Conservation (phyloP, 2,113 vertebrate species). For the Meleagris gallopavo region DNA sequence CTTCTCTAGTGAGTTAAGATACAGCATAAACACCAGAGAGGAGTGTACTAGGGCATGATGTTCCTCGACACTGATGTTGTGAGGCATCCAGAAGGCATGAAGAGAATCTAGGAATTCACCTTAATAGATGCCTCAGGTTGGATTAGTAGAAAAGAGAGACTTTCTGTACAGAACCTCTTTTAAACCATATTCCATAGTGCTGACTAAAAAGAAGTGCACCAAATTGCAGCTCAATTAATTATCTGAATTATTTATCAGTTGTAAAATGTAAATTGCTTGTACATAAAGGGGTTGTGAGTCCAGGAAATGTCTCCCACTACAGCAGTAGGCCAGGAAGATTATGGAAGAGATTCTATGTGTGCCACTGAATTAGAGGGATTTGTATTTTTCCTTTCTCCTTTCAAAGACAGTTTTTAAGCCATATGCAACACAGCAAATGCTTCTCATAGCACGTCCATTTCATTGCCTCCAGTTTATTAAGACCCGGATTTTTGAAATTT, state of each 20-base stretch:
- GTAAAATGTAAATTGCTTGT: slow-evolving; percentile 67
- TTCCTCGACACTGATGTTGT: not conserved
- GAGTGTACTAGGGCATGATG: not conserved
- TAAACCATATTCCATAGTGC: slow-evolving; percentile 16
- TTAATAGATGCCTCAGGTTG: not conserved
- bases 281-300: slow-evolving; percentile 61
- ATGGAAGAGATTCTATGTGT: slow-evolving; percentile 29
- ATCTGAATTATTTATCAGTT: slow-evolving; percentile 75
- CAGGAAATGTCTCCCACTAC: slow-evolving; percentile 68
- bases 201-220: slow-evolving; percentile 56
- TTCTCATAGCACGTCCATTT: not conserved
- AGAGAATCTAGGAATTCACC: slow-evolving; percentile 8
- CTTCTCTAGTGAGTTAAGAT: not conserved
- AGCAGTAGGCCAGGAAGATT: slow-evolving; percentile 52
- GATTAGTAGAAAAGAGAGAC: slow-evolving; percentile 20
- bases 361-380: slow-evolving; percentile 5
- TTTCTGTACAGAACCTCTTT: slow-evolving; percentile 7
- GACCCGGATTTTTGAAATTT: not conserved
- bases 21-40: not conserved
- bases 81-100: not conserved
- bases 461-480: not conserved
- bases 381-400: slow-evolving; percentile 23
- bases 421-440: not conserved
- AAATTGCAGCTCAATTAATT: slow-evolving; percentile 71
- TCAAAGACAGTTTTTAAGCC: not conserved